Evolutionary conservation across 1,140 invertebrate species (phyloP).

Genomic region (Drosophila rufa): DNA sequence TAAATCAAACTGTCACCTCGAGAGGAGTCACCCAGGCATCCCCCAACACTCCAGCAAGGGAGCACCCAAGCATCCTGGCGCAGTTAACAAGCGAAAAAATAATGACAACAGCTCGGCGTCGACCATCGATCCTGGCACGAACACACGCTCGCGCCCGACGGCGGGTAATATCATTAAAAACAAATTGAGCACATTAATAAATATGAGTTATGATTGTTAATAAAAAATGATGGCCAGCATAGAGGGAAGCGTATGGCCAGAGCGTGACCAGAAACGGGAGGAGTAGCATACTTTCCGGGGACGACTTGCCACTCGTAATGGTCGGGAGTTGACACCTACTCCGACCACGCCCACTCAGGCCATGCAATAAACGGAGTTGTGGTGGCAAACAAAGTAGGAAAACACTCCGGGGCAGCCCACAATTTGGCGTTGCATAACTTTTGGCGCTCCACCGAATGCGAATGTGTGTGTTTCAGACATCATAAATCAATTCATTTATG

Average conservation of each 20-base stretch:
- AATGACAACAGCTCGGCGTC: conserved; percentile 29
- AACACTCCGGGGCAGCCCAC: conserved; percentile 1
- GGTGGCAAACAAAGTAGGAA: conserved; percentile 36
- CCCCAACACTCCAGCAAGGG: neutral
- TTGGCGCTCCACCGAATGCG: conserved; percentile 45
- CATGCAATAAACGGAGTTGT: conserved; percentile 29
- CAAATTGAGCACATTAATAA: conserved; percentile 80
- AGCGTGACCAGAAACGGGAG: conserved; percentile 30
- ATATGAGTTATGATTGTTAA: conserved; percentile 78
- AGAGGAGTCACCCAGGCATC: conserved; percentile 17
- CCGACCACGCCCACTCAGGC: conserved; percentile 13
- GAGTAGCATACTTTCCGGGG: conserved; percentile 15
- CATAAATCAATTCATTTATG: conserved; percentile 72
- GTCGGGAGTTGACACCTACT: conserved; percentile 46
- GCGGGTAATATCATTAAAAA: conserved; percentile 73
- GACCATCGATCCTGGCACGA: conserved; percentile 23
- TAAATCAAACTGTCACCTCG: conserved; percentile 47
- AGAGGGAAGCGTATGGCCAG: conserved; percentile 40
- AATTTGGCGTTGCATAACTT: conserved; percentile 71
- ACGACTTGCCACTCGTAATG: conserved; percentile 1
- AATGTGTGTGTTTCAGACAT: conserved; percentile 60
- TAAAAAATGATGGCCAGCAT: conserved; percentile 50
- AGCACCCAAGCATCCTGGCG: conserved; percentile 19
- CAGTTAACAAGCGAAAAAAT: conserved; percentile 47
- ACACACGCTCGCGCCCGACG: conserved; percentile 3